Conservation (phyloP, 2,888 invertebrate species). For the Molanna angustata region DNA sequence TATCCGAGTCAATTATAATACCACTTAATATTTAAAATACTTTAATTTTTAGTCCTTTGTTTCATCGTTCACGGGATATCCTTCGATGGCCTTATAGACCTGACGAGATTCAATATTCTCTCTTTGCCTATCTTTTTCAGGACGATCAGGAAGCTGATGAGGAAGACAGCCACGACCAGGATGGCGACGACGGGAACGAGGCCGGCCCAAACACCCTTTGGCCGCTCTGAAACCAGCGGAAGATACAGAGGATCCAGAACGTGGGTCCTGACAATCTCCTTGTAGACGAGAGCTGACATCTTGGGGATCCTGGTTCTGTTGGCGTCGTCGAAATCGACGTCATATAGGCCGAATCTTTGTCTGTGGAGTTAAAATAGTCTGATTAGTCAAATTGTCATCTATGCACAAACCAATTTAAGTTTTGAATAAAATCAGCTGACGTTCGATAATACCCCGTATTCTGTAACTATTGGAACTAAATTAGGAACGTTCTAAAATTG, state of each 20-base stretch:
- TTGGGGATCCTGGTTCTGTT: slow-evolving; percentile 57
- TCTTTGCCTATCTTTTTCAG: slow-evolving; percentile 30
- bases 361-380: slow-evolving; percentile 40
- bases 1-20: too few species aligned
- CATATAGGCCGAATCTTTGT: slow-evolving; percentile 60
- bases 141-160: slow-evolving; percentile 31
- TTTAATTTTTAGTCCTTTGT: too few species aligned
- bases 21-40: too few species aligned
- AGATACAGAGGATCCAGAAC: slow-evolving; percentile 29
- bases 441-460: too few species aligned
- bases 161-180: slow-evolving; percentile 28
- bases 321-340: slow-evolving; percentile 60
- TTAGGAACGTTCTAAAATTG: too few species aligned
- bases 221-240: slow-evolving; percentile 21
- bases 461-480: too few species aligned
- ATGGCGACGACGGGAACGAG: slow-evolving; percentile 23
- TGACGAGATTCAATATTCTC: slow-evolving; percentile 22
- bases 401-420: too few species aligned
- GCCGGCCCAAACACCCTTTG: slow-evolving; percentile 26
- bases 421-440: too few species aligned
- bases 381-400: too few species aligned
- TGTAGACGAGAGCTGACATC: slow-evolving; percentile 53
- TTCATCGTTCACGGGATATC: slow-evolving; percentile 5
- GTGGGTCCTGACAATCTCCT: slow-evolving; percentile 42
- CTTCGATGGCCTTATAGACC: slow-evolving; percentile 28